Base-by-base conservation (phyloP, 1,140 invertebrate genomes). In the Sminthurides bifidus region DNA sequence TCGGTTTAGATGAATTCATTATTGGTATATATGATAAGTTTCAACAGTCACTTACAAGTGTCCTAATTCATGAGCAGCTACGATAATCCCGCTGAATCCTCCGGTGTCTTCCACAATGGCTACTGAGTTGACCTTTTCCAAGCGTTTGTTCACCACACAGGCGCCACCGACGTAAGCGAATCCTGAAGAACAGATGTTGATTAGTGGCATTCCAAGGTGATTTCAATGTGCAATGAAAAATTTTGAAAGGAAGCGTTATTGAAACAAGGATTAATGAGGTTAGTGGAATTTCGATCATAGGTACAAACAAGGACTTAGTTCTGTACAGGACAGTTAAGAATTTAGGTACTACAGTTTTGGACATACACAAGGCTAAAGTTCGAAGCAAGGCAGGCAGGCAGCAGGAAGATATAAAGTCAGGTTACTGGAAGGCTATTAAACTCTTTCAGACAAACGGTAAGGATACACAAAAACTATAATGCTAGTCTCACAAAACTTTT, bases 101-200 rank as follows among this genome's bases (percentile, higher is more conserved):
- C 91, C 91, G 21, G 89, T 92, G 70, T 94, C 91, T 73, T 94
- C 91, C 67, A 94, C 92, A 66, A 94, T 94, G 65, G 90, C 91
- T 54, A 94, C 90, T 56, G 86, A 90, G 76, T 94, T 94, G 52
- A 93, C 90, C 76, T 94, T 94, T 76, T 93, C 89, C 54, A 93
- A 75, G 65, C 90, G 77, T 71, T 93, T 93, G 75, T 94, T 93
- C 50, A 94, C 90, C 24, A 93, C 90, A 71, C 91, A 94, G 37
- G 91, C 91, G 61, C 91, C 91, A 45, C 90, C 91, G 48, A 94
- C 91, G 71, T 94, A 94, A 21, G 91, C 91, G 70, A 94, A 94
- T 71, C 91, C 89, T 91, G 73, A 23, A n/a, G n/a, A n/a, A n/a
- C n/a, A n/a, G n/a, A n/a, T n/a, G n/a, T n/a, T n/a, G n/a, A n/a